Evolutionary conservation across 2,113 vertebrate genomes (phyloP), one percentile per base, ranked within the genome.

Genomic region (Aplodontia rufa): DNA sequence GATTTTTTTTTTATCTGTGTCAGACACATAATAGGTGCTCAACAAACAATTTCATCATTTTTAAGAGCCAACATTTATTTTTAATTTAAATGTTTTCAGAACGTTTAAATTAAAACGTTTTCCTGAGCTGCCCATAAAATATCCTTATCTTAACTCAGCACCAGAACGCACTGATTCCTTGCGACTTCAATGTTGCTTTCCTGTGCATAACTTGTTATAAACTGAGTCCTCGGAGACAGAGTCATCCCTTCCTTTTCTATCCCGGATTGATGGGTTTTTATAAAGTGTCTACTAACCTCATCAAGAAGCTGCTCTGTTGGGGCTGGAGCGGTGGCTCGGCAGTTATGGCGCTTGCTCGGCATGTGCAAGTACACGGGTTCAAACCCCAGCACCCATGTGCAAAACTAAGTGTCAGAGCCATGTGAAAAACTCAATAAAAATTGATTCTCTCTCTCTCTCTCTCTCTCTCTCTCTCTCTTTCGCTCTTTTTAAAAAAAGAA

Each of bases 181-280:
- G 74, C 58, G 75, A 89, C 64, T 76, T 86, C 20, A 42, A 35
- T 81, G 83, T 76, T 58, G 87, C 26, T 93, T 64, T 95, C 92
- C 81, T 75, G 49, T 75, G 66, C 66, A 90, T 86, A 93, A 93
- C 91, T 96, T 87, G 72, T 71, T 88, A 95, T 87, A 94, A 95
- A 97, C 58, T 45, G 86, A 87, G 84, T 96, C 95, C 87, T 95
- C 75, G 51, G 75, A 91, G 83, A 84, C 51, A 4, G 12, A 87
- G 87, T n/a, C 89, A 93, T 75, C 42, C 40, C 76, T 91, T 91
- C 83, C 37, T 80, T 91, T 93, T 80, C 74, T 84, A 53, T 47
- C 86, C 74, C 53, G 19, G 74, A 93, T 75, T 93, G 83, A 68
- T 64, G 35, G 8, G 55, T 55, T 72, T 92, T 93, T 95, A 83